Evolutionary conservation across 2,888 invertebrate genomes (phyloP).

Genomic region (Drosophila quasianomalipes): DNA sequence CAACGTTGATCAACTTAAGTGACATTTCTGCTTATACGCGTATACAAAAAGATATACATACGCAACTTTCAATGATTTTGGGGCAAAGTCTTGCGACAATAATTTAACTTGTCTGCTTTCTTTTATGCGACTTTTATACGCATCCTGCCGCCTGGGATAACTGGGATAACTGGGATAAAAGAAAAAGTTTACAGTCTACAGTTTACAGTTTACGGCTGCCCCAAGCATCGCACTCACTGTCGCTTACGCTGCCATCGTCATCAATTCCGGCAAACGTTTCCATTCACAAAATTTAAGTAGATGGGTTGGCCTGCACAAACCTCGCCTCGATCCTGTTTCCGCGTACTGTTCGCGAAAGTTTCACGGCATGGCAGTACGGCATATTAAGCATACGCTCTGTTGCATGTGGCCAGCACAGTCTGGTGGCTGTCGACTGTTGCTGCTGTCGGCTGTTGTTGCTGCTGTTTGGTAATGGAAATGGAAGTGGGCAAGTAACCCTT

Average conservation of each 20-base stretch:
- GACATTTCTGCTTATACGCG: slow-evolving; percentile 21
- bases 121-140: slow-evolving; percentile 30
- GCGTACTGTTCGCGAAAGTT: slow-evolving; percentile 34
- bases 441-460: slow-evolving; percentile 1
- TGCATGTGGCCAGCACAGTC: slow-evolving; percentile 34
- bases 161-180: slow-evolving; percentile 27
- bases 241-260: slow-evolving; percentile 35
- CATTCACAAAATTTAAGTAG: slow-evolving; percentile 29
- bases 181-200: slow-evolving; percentile 64
- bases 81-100: slow-evolving; percentile 45
- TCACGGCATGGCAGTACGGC: slow-evolving; percentile 45
- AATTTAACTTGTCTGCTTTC: slow-evolving; percentile 51
- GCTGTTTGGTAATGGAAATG: background rate
- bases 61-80: slow-evolving; percentile 48
- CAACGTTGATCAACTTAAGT: slow-evolving; percentile 35
- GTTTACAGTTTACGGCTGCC: slow-evolving; percentile 55
- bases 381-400: slow-evolving; percentile 73
- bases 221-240: slow-evolving; percentile 16
- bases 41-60: slow-evolving; percentile 3
- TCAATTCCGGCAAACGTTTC: slow-evolving; percentile 22
- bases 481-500: slow-evolving; percentile 37
- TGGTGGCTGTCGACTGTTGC: slow-evolving; percentile 4
- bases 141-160: slow-evolving; percentile 16
- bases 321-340: background rate
- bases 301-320: background rate